Base-by-base conservation (phyloP, 2,888 invertebrate genomes). In the Andrena minutula region DNA sequence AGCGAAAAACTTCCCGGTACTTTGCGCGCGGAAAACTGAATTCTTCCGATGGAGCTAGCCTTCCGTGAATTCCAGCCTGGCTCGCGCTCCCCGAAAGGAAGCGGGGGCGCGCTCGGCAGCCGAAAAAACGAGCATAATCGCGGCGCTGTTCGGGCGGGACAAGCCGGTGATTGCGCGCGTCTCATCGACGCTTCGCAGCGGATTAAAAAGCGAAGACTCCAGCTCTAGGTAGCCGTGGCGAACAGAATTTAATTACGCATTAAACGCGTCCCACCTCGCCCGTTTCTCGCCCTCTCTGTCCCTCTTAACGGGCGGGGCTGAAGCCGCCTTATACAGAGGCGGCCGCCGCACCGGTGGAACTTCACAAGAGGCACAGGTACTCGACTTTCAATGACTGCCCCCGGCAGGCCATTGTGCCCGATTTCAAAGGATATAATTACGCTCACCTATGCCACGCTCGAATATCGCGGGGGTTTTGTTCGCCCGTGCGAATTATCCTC, bases 371-470 rank as follows among this genome's bases (percentile, higher is more conserved):
- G 83, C 86, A 82, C 86, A 86, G 86, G 88, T 88, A 90, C 90
- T 91, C 89, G 87, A 90, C 88, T 90, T 89, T 90, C 88, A 90
- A 91, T 89, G 89, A 88, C 86, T 89, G 87, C 82, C 82, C 83
- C 85, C 68, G 69, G 69, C 41, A 74, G 65, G 35, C 79, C 73
- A 88, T 88, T 88, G 89, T 88, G 61, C 78, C 41, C 76, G 76
- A 83, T 84, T 88, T 87, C 88, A 88, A 88, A 88, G 86, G 89
- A 83, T 87, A 88, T 88, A 88, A 88, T 88, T 88, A 88, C 87
- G 89, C 83, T 88, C 89, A 88, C 88, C 88, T 88, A 88, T 88
- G 88, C 88, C 86, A 88, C 88, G 88, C 88, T 88, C 87, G 86
- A 88, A 86, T 88, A 88, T 88, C 86, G 85, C 82, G 70, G 69